A percentile compares a stretch with the other conserved stretches of the same genome.
Conservation (phyloP, 2,888 invertebrate genomes). For the Alloscopus bannaensis region DNA sequence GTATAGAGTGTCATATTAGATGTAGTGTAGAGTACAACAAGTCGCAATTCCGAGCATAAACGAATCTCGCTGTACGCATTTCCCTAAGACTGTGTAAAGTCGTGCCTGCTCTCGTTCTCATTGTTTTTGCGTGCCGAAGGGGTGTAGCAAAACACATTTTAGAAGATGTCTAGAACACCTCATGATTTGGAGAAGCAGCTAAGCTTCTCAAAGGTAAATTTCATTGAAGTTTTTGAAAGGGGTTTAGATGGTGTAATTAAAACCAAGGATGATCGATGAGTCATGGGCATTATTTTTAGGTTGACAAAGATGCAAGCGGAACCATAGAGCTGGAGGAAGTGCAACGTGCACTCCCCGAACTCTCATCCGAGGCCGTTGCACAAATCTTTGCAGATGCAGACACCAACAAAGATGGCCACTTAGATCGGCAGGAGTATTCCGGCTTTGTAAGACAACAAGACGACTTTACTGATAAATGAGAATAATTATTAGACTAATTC, state of each 20-base stretch:
- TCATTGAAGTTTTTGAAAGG: too few relatives aligned
- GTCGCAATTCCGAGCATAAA: too few relatives aligned
- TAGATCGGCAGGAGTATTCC: constrained; percentile 91
- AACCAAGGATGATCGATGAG: too few relatives aligned
- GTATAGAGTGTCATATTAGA: too few relatives aligned
- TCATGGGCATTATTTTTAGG: constrained; percentile 37
- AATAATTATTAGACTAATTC: neutral
- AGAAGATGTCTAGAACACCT: neutral
- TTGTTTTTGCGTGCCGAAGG: too few relatives aligned
- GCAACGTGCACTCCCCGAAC: constrained; percentile 65
- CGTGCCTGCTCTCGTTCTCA: too few relatives aligned
- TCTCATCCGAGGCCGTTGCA: constrained; percentile 74
- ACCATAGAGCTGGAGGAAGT: constrained; percentile 64
- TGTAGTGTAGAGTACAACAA: too few relatives aligned
- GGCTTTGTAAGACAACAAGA: constrained; percentile 77
- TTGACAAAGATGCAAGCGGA: constrained; percentile 60
- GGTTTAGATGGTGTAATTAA: too few relatives aligned
- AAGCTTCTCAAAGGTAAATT: neutral
- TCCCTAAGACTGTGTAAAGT: too few relatives aligned
- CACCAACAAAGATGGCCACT: constrained; percentile 83
- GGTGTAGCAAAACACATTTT: too few relatives aligned
- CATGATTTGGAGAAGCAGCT: neutral
- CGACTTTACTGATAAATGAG: neutral
- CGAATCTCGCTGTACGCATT: too few relatives aligned
- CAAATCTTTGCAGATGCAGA: constrained; percentile 74